A percentile compares a stretch with the other conserved stretches of the same genome.
Evolutionary conservation across 2,797 vertebrate species (phyloP).

Genomic region (Chrysocyon brachyurus): DNA sequence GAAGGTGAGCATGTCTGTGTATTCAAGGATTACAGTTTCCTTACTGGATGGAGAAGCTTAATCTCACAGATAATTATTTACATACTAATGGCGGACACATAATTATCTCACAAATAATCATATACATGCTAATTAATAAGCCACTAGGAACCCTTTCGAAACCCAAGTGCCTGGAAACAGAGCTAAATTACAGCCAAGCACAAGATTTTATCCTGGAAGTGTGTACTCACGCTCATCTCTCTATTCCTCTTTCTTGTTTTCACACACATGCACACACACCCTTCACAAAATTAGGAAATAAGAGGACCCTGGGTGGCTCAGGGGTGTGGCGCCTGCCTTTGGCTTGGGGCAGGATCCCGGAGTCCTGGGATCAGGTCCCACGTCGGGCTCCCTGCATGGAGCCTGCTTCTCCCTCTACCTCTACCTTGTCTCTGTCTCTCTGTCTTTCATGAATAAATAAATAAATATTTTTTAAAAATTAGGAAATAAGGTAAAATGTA

Average conservation of each 20-base stretch:
- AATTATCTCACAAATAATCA: slow-evolving; percentile 30
- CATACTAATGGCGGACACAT: neutral
- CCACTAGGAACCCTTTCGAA: neutral
- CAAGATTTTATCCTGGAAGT: slow-evolving; percentile 27
- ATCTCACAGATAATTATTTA: slow-evolving; percentile 57
- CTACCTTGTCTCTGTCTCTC: no score
- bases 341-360: no score
- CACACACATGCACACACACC: neutral
- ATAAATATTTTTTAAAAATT: neutral
- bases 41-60: neutral
- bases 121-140: slow-evolving; percentile 50
- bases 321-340: no score
- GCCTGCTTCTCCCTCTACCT: no score
- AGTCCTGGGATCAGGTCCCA: no score
- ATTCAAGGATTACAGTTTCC: slow-evolving; percentile 27
- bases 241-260: neutral
- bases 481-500: neutral
- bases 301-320: neutral
- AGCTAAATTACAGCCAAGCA: neutral
- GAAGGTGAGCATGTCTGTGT: slow-evolving; percentile 35
- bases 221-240: neutral
- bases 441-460: no score
- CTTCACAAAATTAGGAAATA: slow-evolving; percentile 19
- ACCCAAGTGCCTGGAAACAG: neutral
- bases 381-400: no score